A percentile compares a stretch with the other conserved stretches of the same genome.
Evolutionary conservation across 2,888 invertebrate species (phyloP).

Genomic region (Resseliella maxima): DNA sequence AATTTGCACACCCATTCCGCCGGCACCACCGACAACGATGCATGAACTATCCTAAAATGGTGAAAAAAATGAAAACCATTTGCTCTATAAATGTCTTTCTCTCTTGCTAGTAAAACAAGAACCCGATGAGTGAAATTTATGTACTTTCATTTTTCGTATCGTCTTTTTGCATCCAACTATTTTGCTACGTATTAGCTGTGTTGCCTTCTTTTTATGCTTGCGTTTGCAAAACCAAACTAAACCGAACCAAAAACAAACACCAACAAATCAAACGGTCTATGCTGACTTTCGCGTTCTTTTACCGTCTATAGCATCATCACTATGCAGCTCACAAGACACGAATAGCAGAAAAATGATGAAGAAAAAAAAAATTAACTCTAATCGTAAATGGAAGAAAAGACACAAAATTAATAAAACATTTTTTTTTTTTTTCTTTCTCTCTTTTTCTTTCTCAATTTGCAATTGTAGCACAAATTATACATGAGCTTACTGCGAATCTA

Average conservation of each 20-base stretch:
- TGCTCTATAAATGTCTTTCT: conserved; percentile 51
- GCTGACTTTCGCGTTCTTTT: conserved; percentile 27
- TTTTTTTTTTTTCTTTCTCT: not conserved
- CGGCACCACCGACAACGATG: conserved; percentile 18
- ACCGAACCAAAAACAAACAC: too few species aligned
- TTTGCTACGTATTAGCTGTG: not conserved
- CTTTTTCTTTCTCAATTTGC: not conserved
- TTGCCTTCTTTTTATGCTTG: conserved; percentile 1
- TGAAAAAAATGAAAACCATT: conserved; percentile 22
- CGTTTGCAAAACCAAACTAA: too few species aligned
- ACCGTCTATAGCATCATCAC: conserved; percentile 11
- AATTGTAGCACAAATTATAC: not conserved
- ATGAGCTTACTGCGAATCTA: not conserved
- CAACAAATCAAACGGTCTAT: not conserved
- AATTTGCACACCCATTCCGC: conserved; percentile 25
- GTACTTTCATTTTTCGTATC: conserved; percentile 47
- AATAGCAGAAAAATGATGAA: not conserved
- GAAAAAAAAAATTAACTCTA: not conserved
- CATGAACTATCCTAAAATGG: conserved; percentile 43
- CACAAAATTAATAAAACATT: conserved; percentile 34
- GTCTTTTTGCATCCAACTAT: not conserved
- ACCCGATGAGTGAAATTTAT: conserved; percentile 29
- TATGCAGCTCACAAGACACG: not conserved
- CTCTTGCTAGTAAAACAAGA: conserved; percentile 41
- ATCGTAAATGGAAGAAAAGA: not conserved